Evolutionary conservation across 2,797 vertebrate genomes (phyloP), one percentile per base, ranked within the genome.

Genomic region (Lophius americanus): DNA sequence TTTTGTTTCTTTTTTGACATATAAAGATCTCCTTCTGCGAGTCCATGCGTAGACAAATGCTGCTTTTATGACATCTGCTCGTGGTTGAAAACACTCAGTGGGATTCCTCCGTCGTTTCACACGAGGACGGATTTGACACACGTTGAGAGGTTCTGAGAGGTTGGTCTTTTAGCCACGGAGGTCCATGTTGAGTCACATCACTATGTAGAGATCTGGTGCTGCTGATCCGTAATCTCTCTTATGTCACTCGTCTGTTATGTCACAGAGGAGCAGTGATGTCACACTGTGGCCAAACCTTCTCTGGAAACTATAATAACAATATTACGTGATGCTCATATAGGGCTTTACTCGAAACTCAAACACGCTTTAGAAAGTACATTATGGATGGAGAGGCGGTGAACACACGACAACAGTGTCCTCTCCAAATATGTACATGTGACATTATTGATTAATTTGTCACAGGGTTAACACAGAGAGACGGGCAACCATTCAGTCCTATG

Each of bases 151-250:
- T 37, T 77, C 49, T 62, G 58, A 62, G 42, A 51, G 49, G 4
- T 36, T 9, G 35, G 5, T 48, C 51, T 65, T 76, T 62, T 63
- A 7, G 43, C 58, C 64, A 51, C 42, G 60, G 60, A 68, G 53
- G 68, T 82, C 44, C 70, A 70, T 60, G 51, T 13, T 63, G 64
- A 75, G 73, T 85, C 74, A 48, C 77, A 61, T 76, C 74, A 50
- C 61, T 12, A 35, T 60, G 62, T 74, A 38, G 44, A 49, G 49
- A 64, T 39, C 68, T 3, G 13, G 23, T 0, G 13, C 58, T 64
- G 39, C 10, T 47, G 4, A 52, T 52, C 56, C 52, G 39, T 70
- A 52, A 57, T 56, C 39, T 51, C 33, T 32, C 33, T 4, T 51
- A 64, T 33, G 46, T 36, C 23, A 23, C 23, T 23, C 23, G 1